Evolutionary conservation across 2,888 invertebrate species (phyloP), one percentile per base, ranked within the genome.

Genomic region (Steromphala cineraria): DNA sequence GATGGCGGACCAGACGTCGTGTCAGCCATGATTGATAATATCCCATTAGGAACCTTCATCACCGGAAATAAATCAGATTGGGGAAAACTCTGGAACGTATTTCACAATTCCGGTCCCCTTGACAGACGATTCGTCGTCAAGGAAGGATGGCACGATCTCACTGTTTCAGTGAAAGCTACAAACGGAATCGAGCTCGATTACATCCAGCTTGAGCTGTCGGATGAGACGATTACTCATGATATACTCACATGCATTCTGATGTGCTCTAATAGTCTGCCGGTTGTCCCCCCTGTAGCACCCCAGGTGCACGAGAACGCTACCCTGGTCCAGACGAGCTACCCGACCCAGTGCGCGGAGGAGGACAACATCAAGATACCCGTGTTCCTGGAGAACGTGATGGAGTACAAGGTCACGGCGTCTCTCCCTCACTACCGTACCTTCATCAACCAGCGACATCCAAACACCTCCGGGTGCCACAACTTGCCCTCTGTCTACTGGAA

Each of bases 331-430:
- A 83, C 84, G 19, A 88, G 88, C 8, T 88, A 87, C 80, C 84
- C 85, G n/a, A 89, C 89, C 0, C 71, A 81, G n/a, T 89, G 89
- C 71, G 86, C 88, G 15, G 89, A 89, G 71, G 87, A 88, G 10
- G 88, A 89, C 77, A 89, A 89, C 75, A 83, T 89, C 17, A 86
- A 89, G 40, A 78, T 88, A n/a, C 87, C 89, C 8, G 82, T 89
- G 3, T 86, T 87, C 79, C 86, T 87, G 36, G 84, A 85, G 0
- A 80, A 80, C 13, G 82, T 89, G 0, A 81, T 82, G 55, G 79
- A 67, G 67, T 89, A 87, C 56, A 84, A 84, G 28, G 82, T 89
- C 2, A 88, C 88, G 0, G 86, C 89, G 0, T 84, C 86, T 0
- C 67, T 88, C 21, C 89, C 89, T 0, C 81, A 85, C 75, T 88